Percentiles rank a stretch among this genome's conserved stretches.
These are phyloP conservation scores for Julus scanicus DNA, from an alignment of 2,888 invertebrate genomes.

Conservation along the genomic window DNA sequence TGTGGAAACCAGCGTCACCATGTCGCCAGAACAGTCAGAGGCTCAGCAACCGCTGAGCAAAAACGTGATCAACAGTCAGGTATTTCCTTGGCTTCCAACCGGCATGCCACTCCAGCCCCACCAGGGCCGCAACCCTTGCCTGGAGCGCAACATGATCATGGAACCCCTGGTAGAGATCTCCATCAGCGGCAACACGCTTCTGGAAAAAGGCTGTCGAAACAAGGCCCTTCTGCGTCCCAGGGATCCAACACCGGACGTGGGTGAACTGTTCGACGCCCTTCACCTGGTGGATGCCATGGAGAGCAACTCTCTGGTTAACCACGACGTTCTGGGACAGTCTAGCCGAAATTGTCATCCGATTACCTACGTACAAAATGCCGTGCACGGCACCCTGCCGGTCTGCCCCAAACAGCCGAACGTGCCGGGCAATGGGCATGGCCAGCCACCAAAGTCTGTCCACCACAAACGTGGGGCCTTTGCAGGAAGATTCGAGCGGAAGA, in stretches of 20 bases:
- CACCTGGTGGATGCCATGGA: slow-evolving; percentile 63
- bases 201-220: slow-evolving; percentile 62
- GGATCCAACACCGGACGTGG: slow-evolving; percentile 54
- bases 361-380: slow-evolving; percentile 80
- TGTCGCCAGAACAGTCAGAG: slow-evolving; percentile 69
- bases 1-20: slow-evolving; percentile 72
- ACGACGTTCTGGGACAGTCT: slow-evolving; percentile 67
- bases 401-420: slow-evolving; percentile 66
- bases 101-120: slow-evolving; percentile 75
- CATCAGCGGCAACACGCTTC: slow-evolving; percentile 66
- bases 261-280: slow-evolving; percentile 63
- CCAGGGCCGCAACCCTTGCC: slow-evolving; percentile 85
- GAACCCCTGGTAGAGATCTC: slow-evolving; percentile 69
- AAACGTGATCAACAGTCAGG: slow-evolving; percentile 71
- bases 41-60: slow-evolving; percentile 31
- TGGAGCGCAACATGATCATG: slow-evolving; percentile 78
- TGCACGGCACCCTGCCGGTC: slow-evolving; percentile 67
- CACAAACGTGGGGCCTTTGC: slow-evolving; percentile 58
- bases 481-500: slow-evolving; percentile 56
- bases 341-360: slow-evolving; percentile 68
- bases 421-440: slow-evolving; percentile 62
- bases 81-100: slow-evolving; percentile 60
- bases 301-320: slow-evolving; percentile 66
- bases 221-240: slow-evolving; percentile 51
- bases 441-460: not conserved